Evolutionary conservation across 2,888 invertebrate species (phyloP).

Genomic region (Hyalella azteca): DNA sequence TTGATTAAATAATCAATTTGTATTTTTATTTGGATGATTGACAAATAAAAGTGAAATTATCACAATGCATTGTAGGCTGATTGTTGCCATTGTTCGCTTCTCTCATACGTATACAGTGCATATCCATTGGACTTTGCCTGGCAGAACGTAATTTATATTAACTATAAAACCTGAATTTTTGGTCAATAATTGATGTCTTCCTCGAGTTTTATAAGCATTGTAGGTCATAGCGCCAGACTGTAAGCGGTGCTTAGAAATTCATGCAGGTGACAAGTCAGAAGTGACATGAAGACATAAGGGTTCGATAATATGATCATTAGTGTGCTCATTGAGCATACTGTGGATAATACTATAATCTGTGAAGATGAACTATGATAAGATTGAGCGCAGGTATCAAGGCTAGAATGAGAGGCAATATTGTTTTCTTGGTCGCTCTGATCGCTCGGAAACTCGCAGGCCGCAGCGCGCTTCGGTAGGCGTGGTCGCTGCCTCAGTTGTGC

Average conservation of each 20-base stretch:
- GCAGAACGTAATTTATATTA: too few relatives aligned
- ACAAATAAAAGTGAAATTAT: too few relatives aligned
- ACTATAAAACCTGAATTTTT: too few relatives aligned
- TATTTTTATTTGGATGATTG: too few relatives aligned
- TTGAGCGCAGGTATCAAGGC: constrained; percentile 31
- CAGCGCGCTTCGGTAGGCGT: not conserved
- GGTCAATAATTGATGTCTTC: too few relatives aligned
- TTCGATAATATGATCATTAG: constrained; percentile 5
- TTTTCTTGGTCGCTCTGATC: not conserved
- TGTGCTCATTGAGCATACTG: constrained; percentile 29
- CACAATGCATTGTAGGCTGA: too few relatives aligned
- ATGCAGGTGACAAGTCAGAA: not conserved
- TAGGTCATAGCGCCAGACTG: not conserved
- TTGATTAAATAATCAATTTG: too few relatives aligned
- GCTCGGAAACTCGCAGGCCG: not conserved
- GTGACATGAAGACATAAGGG: not conserved
- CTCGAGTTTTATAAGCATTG: too few relatives aligned
- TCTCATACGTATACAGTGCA: too few relatives aligned
- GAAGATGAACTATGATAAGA: constrained; percentile 34
- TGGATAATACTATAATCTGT: constrained; percentile 31
- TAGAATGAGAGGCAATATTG: not conserved
- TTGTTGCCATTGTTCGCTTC: too few relatives aligned
- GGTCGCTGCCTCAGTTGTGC: not conserved
- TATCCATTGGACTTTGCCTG: too few relatives aligned
- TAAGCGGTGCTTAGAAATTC: constrained; percentile 21